A percentile compares a stretch with the other conserved stretches of the same genome.
phyloP scores from a whole-genome alignment of 2,113 vertebrate genomes.

The Marmota flaviventris region DNA sequence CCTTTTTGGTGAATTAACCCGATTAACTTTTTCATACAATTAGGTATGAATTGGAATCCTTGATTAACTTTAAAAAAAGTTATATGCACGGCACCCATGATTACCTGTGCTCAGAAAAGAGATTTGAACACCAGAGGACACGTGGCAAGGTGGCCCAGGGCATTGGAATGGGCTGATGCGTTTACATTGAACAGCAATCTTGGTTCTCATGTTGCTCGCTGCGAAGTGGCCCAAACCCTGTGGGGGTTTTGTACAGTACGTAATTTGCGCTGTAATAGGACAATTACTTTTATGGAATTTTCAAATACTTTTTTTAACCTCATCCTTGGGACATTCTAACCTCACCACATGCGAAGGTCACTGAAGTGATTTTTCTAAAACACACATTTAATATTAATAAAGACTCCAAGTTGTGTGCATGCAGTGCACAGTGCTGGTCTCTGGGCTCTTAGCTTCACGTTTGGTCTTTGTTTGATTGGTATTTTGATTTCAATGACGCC shows the following conservation, averaged over 20 bases:
- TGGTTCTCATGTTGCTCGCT: not conserved
- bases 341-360: slow-evolving; percentile 72
- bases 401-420: not conserved
- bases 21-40: not conserved
- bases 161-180: not conserved
- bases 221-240: slow-evolving; percentile 16
- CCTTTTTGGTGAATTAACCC: not conserved
- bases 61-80: slow-evolving; percentile 19
- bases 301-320: slow-evolving; percentile 66
- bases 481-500: slow-evolving; percentile 80
- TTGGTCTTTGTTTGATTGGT: slow-evolving; percentile 69
- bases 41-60: not conserved
- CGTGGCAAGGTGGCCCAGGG: not conserved
- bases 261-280: not conserved
- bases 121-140: not conserved
- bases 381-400: slow-evolving; percentile 68
- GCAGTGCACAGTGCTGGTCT: not conserved
- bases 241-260: slow-evolving; percentile 22
- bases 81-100: not conserved
- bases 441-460: not conserved
- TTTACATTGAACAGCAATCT: not conserved
- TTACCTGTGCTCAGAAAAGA: not conserved
- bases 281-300: slow-evolving; percentile 1
- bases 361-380: slow-evolving; percentile 80
- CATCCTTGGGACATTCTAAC: slow-evolving; percentile 63